Evolutionary conservation across 2,888 invertebrate genomes (phyloP).

Genomic region (Resseliella maxima): DNA sequence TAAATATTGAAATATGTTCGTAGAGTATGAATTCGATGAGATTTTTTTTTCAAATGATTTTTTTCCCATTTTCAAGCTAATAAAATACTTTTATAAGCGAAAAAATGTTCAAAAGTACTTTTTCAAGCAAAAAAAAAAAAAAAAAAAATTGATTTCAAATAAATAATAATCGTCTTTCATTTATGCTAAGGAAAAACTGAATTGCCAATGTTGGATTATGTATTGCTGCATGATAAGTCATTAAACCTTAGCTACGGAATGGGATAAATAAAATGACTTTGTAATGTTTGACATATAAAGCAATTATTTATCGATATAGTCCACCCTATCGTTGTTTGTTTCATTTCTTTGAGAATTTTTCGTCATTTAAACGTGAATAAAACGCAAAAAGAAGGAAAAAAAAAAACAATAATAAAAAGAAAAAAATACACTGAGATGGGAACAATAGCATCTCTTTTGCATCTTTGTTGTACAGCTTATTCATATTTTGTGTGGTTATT

Average conservation of each 20-base stretch:
- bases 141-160: no score
- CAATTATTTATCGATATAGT: neutral
- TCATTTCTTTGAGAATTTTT: neutral
- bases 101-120: no score
- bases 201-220: neutral
- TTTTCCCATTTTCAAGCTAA: no score
- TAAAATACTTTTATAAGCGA: no score
- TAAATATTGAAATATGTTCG: no score
- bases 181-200: neutral
- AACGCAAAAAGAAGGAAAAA: neutral
- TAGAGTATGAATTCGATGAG: no score
- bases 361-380: neutral
- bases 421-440: neutral
- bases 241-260: neutral
- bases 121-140: no score
- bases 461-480: neutral
- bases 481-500: neutral
- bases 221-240: neutral
- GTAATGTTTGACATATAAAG: neutral
- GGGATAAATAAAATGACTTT: neutral
- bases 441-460: conserved; percentile 10
- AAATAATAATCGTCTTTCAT: neutral
- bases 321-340: neutral
- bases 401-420: neutral
- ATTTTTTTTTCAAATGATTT: no score